phyloP scores from a whole-genome alignment of 1,140 invertebrate genomes.

The Saxidomus purpurata region DNA sequence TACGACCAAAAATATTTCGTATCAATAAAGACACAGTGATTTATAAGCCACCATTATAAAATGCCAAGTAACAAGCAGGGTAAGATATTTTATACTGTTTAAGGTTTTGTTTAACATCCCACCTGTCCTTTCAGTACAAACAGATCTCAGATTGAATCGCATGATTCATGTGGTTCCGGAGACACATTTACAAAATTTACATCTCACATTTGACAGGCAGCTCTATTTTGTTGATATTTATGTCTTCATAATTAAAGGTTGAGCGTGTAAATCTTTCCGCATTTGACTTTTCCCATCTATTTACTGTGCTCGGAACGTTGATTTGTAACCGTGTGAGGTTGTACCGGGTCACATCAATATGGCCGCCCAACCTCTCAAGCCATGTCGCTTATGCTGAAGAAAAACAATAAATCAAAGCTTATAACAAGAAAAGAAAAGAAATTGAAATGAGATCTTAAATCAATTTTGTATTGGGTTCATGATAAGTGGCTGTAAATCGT shows the following conservation, averaged over 20 bases:
- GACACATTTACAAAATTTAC: conserved; percentile 67
- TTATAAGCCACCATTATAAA: conserved; percentile 21
- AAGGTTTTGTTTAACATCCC: conserved; percentile 16
- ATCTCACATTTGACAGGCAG: conserved; percentile 57
- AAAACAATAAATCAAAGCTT: conserved; percentile 54
- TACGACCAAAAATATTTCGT: background rate
- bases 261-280: conserved; percentile 56
- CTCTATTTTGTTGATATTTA: conserved; percentile 69
- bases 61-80: conserved; percentile 18
- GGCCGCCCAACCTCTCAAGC: conserved; percentile 18
- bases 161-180: conserved; percentile 39
- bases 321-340: conserved; percentile 48
- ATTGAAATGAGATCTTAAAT: conserved; percentile 59
- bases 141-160: conserved; percentile 24
- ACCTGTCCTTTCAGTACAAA: conserved; percentile 37
- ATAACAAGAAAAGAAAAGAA: conserved; percentile 56
- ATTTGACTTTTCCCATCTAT: conserved; percentile 68
- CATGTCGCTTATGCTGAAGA: conserved; percentile 35
- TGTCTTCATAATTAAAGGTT: conserved; percentile 68
- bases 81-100: conserved; percentile 26
- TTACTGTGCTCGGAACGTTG: conserved; percentile 39
- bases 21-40: conserved; percentile 15
- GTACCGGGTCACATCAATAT: conserved; percentile 46
- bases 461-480: conserved; percentile 58
- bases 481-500: conserved; percentile 64